Evolutionary conservation across 1,140 invertebrate species (phyloP).

Genomic region (Psix sp.): DNA sequence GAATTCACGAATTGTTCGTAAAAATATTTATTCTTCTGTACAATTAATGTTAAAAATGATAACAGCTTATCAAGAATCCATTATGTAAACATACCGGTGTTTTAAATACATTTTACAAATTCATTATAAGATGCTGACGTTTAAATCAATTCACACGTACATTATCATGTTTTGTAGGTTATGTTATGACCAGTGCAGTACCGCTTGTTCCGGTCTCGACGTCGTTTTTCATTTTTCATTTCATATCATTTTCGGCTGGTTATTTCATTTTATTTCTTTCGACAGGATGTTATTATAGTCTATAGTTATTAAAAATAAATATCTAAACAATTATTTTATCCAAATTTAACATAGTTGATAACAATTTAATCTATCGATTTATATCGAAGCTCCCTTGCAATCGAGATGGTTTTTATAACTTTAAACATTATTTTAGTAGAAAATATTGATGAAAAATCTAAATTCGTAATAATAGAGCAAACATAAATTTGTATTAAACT

Average conservation of each 20-base stretch:
- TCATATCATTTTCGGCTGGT: background rate
- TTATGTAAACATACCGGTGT: conserved; percentile 15
- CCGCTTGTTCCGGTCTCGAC: conserved; percentile 2
- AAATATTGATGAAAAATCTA: too few species aligned
- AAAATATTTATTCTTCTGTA: conserved; percentile 15
- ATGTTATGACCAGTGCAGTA: conserved; percentile 36
- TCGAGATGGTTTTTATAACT: too few species aligned
- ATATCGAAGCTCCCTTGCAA: too few species aligned
- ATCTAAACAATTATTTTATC: too few species aligned
- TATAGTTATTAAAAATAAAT: too few species aligned
- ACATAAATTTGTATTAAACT: too few species aligned
- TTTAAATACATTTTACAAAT: conserved; percentile 37
- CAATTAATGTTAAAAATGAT: conserved; percentile 6
- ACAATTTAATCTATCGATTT: conserved; percentile 8
- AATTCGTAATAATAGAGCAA: too few species aligned
- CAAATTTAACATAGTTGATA: too few species aligned
- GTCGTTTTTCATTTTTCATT: background rate
- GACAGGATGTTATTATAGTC: too few species aligned
- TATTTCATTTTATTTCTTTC: too few species aligned
- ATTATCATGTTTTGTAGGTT: conserved; percentile 35
- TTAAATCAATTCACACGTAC: conserved; percentile 53
- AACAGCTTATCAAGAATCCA: conserved; percentile 19
- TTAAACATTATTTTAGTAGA: too few species aligned
- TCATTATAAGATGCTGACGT: conserved; percentile 34
- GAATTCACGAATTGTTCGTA: conserved; percentile 5